These are phyloP conservation scores for Cryptotermes secundus DNA, from an alignment of 1,140 invertebrate genomes.

Conservation along the genomic window DNA sequence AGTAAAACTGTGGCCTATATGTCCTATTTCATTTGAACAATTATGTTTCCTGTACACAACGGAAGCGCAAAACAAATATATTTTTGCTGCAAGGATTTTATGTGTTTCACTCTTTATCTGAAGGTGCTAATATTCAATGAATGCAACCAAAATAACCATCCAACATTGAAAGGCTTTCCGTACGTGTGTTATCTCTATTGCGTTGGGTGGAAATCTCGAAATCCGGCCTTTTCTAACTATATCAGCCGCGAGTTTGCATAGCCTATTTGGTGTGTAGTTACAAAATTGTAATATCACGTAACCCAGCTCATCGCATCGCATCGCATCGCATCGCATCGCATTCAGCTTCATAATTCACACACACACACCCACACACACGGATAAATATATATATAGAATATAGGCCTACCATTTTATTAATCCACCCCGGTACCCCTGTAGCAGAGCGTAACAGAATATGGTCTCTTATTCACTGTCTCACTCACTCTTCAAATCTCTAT, in stretches of 20 bases:
- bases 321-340: too few species aligned
- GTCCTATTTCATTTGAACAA: background rate
- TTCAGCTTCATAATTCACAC: too few species aligned
- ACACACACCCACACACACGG: background rate
- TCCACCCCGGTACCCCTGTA: background rate
- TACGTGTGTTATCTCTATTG: background rate
- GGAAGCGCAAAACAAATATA: background rate
- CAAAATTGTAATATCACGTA: background rate
- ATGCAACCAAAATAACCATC: too few species aligned
- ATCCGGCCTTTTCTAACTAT: background rate
- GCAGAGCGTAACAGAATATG: background rate
- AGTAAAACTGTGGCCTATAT: background rate
- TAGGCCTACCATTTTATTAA: background rate
- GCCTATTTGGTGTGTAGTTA: background rate
- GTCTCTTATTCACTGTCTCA: background rate
- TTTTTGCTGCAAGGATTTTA: background rate
- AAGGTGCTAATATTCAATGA: background rate
- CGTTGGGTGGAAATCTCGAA: too few species aligned
- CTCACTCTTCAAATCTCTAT: slow-evolving; percentile 19
- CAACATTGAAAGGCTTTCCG: too few species aligned
- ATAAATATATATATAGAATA: background rate
- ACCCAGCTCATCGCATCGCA: too few species aligned
- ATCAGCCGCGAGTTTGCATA: background rate
- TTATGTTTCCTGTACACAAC: background rate
- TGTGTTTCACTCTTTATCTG: background rate